phyloP scores from a whole-genome alignment of 1,140 invertebrate species.

The Caenorhabditis briggsae region DNA sequence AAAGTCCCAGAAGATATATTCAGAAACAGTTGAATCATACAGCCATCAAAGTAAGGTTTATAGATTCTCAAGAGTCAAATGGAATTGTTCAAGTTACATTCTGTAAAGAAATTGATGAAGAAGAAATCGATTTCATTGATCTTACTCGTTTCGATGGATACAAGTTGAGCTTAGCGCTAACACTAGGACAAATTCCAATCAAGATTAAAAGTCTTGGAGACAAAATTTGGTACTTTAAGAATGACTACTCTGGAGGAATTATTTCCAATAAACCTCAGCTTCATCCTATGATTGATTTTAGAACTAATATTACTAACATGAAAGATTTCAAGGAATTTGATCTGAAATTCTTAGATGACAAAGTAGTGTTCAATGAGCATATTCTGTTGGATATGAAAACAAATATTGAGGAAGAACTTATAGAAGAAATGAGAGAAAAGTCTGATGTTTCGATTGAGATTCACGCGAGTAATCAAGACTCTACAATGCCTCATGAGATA shows the following conservation, averaged over 20 bases:
- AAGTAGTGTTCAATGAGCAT: constrained; percentile 64
- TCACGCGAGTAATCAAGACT: constrained; percentile 62
- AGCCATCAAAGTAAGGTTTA: constrained; percentile 44
- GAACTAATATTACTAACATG: constrained; percentile 53
- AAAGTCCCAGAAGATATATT: constrained; percentile 56
- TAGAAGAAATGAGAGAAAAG: constrained; percentile 66
- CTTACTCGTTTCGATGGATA: constrained; percentile 67
- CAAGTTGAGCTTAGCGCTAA: constrained; percentile 48
- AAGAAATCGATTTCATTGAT: constrained; percentile 60
- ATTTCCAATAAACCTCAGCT: constrained; percentile 57
- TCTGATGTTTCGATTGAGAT: constrained; percentile 60
- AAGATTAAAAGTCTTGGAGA: constrained; percentile 67
- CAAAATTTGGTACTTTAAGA: too few species aligned
- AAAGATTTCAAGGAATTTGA: constrained; percentile 31
- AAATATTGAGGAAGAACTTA: constrained; percentile 66
- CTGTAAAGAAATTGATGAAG: constrained; percentile 66
- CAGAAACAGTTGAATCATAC: constrained; percentile 61
- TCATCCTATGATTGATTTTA: constrained; percentile 44
- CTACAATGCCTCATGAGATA: constrained; percentile 64
- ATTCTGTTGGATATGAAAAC: constrained; percentile 60
- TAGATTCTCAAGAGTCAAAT: constrained; percentile 4
- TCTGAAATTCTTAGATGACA: too few species aligned
- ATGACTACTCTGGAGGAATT: constrained; percentile 59
- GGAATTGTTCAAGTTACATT: constrained; percentile 66
- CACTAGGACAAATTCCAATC: constrained; percentile 62